Conservation (phyloP, 1,140 invertebrate species). For the Antheraea mylitta region DNA sequence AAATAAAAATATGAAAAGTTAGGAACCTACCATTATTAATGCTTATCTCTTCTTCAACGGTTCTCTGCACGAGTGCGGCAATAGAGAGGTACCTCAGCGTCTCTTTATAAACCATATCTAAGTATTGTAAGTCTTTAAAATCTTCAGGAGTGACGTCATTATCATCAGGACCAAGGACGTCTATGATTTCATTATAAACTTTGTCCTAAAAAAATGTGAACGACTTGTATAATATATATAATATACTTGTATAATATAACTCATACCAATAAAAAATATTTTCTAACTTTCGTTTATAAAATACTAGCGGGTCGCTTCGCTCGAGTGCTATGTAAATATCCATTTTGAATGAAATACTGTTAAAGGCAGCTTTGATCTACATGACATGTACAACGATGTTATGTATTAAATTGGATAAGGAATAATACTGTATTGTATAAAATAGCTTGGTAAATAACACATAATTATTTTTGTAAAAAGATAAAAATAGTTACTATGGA, state of each 20-base stretch:
- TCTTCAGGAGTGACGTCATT: slow-evolving; percentile 39
- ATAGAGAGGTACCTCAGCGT: slow-evolving; percentile 38
- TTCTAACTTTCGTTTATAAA: neutral
- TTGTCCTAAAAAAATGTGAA: slow-evolving; percentile 38
- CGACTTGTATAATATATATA: neutral
- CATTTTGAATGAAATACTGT: no score
- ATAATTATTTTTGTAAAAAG: no score
- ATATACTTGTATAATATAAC: no score
- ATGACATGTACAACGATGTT: no score
- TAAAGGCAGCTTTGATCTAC: no score
- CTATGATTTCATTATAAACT: slow-evolving; percentile 54
- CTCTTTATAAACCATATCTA: slow-evolving; percentile 64
- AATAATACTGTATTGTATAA: no score
- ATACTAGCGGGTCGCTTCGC: no score
- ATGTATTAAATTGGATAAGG: no score
- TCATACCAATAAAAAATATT: no score
- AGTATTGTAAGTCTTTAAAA: slow-evolving; percentile 40
- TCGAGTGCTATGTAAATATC: no score
- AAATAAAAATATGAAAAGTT: neutral
- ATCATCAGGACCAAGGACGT: slow-evolving; percentile 35
- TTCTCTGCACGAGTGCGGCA: slow-evolving; percentile 51
- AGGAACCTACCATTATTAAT: slow-evolving; percentile 41
- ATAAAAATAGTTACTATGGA: no score
- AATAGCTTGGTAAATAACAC: no score
- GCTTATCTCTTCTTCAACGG: slow-evolving; percentile 51